A percentile compares a stretch with the other conserved stretches of the same genome.
These are phyloP conservation scores for Synanthedon myopaeformis DNA, from an alignment of 2,888 invertebrate species.

Conservation along the genomic window DNA sequence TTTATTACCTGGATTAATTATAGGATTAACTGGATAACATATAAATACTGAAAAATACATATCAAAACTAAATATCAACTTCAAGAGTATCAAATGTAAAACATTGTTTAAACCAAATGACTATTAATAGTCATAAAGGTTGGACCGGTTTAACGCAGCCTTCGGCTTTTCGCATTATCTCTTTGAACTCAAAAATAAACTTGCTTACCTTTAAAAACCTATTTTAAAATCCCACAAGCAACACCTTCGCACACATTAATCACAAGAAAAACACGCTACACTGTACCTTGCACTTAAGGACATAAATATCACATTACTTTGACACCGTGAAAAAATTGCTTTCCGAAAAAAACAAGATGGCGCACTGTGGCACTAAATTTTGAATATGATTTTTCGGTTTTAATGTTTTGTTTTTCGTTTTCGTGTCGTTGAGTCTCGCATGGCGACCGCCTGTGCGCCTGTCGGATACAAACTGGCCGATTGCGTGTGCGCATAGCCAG, in stretches of 20 bases:
- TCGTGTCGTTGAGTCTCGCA: conserved; percentile 55
- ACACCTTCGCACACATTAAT: conserved; percentile 37
- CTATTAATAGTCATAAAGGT: no score
- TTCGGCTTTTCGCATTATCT: neutral
- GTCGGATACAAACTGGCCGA: conserved; percentile 31
- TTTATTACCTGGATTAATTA: no score
- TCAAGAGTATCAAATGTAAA: no score
- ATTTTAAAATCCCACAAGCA: conserved; percentile 24
- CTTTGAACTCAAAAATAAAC: neutral
- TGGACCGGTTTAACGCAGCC: neutral
- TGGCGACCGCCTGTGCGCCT: conserved; percentile 57
- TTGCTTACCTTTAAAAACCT: conserved; percentile 24
- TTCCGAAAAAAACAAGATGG: neutral
- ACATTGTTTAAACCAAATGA: no score
- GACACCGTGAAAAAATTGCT: conserved; percentile 9
- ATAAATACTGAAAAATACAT: no score
- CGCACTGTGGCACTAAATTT: neutral
- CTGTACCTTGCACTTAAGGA: conserved; percentile 43
- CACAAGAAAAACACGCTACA: conserved; percentile 40
- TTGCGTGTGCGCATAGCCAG: conserved; percentile 9
- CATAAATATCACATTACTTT: conserved; percentile 53
- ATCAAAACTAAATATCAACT: no score
- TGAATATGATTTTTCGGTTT: conserved; percentile 2
- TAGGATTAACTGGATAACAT: no score
- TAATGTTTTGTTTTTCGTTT: conserved; percentile 35